Evolutionary conservation across 1,140 invertebrate genomes (phyloP).

Genomic region (Manduca sexta): DNA sequence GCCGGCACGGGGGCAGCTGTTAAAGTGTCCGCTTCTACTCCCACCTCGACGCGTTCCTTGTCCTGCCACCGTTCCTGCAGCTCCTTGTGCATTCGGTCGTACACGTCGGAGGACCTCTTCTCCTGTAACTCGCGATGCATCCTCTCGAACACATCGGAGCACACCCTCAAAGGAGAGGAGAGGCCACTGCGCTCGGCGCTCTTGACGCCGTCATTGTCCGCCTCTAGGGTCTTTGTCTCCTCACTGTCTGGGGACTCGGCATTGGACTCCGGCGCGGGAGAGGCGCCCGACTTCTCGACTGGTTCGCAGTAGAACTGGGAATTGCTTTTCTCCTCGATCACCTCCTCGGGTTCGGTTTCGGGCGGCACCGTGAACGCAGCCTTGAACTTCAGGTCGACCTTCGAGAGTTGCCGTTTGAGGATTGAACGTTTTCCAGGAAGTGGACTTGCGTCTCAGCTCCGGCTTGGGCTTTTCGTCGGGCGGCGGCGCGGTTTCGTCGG

Average conservation of each 20-base stretch:
- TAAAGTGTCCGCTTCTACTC: conserved; percentile 30
- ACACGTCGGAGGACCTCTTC: conserved; percentile 42
- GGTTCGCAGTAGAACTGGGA: conserved; percentile 69
- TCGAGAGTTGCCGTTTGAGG: conserved; percentile 85
- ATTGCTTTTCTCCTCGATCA: conserved; percentile 31
- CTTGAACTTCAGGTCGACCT: conserved; percentile 86
- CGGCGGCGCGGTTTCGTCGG: conserved; percentile 39
- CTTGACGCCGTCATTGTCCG: conserved; percentile 21
- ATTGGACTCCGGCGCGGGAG: conserved; percentile 16
- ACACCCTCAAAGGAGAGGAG: conserved; percentile 37
- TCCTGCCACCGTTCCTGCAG: conserved; percentile 56
- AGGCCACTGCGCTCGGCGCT: conserved; percentile 25
- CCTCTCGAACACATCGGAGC: conserved; percentile 49
- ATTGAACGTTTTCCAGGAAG: conserved; percentile 82
- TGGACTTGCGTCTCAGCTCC: conserved; percentile 72
- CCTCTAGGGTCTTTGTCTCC: conserved; percentile 23
- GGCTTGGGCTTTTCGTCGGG: conserved; percentile 38
- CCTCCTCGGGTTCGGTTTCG: conserved; percentile 55
- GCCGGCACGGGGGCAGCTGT: conserved; percentile 34
- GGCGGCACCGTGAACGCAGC: conserved; percentile 74
- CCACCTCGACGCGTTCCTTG: conserved; percentile 28
- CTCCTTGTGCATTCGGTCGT: conserved; percentile 62
- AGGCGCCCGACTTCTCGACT: conserved; percentile 36
- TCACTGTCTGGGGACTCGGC: conserved; percentile 33
- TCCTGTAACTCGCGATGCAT: conserved; percentile 54